Evolutionary conservation across 2,888 invertebrate species (phyloP), one percentile per base, ranked within the genome.

Genomic region (Eucriotettix oculatus): DNA sequence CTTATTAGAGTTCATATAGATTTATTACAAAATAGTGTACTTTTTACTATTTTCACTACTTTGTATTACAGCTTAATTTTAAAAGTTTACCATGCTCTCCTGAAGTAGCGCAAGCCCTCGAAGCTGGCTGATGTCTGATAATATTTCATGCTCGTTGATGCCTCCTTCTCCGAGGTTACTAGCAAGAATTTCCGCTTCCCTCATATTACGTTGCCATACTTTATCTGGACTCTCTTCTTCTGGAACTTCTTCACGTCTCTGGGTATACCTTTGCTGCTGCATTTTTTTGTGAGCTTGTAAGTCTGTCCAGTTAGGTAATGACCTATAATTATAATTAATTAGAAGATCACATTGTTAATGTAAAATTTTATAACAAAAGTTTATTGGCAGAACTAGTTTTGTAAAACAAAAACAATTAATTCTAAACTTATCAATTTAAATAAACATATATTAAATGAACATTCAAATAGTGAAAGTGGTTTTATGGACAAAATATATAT

Each of bases 181-280:
- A 16, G 93, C 94, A 11, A 97, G 77, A 69, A 96, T 94, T 71
- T 93, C 91, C 0, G 95, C 93, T 73, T 97, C 97, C 59, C 91
- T 85, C 60, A 86, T 78, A 72, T 90, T 91, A 57, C 90, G 78
- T 66, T 84, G 83, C 42, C 87, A 78, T 56, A 90, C 81, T 70
- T 90, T 89, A 67, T 86, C 82, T 1, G 88, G 87, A 66, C 87
- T 87, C 71, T 88, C 88, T 69, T 85, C 85, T 68, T 85, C 85
- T 3, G 80, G 78, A 0, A 79, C 76, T 60, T 77, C 76, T 62
- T 74, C 77, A 56, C 79, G 76, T 60, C 78, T 69, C 58, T 74
- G 67, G 17, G 72, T 66, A 59, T 73, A 66, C 52, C 70, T 67
- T 44, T 65, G 66, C 11, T 65, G 64, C 14, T 68, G 65, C 76